These are phyloP conservation scores for Phrynocephalus versicolor DNA, from an alignment of 2,113 vertebrate genomes.

Conservation along the genomic window DNA sequence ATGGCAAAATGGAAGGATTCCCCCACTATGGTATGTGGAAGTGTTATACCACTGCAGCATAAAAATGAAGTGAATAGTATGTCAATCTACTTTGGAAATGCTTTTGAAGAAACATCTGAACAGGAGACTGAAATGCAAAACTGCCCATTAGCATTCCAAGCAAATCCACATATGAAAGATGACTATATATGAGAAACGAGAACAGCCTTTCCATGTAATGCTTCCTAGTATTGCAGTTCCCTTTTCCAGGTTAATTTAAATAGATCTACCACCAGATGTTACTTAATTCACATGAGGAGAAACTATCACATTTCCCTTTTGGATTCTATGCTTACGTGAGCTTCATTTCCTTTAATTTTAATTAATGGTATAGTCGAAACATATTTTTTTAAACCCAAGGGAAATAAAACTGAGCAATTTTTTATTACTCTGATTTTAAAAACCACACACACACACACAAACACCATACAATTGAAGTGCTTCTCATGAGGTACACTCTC, in stretches of 20 bases:
- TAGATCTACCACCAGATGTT: constrained; percentile 20
- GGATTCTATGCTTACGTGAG: not conserved
- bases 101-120: not conserved
- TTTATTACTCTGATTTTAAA: too few relatives aligned
- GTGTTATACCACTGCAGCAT: constrained; percentile 20
- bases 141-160: constrained; percentile 30
- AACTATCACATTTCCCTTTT: constrained; percentile 23
- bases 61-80: not conserved
- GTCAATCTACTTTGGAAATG: not conserved
- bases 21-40: not conserved
- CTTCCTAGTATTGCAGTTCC: constrained; percentile 25
- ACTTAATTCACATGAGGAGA: constrained; percentile 33
- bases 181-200: constrained; percentile 20
- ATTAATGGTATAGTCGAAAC: constrained; percentile 24
- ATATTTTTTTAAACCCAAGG: not conserved
- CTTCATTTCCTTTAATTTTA: not conserved
- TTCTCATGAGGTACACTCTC: not conserved
- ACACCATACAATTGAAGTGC: not conserved
- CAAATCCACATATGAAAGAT: constrained; percentile 37
- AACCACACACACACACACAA: too few relatives aligned
- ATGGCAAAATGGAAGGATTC: not conserved
- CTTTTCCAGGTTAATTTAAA: constrained; percentile 43
- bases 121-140: constrained; percentile 37
- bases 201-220: constrained; percentile 39
- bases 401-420: not conserved